Evolutionary conservation across 2,113 vertebrate genomes (phyloP), one percentile per base, ranked within the genome.

Genomic region (Chionodraco myersi): DNA sequence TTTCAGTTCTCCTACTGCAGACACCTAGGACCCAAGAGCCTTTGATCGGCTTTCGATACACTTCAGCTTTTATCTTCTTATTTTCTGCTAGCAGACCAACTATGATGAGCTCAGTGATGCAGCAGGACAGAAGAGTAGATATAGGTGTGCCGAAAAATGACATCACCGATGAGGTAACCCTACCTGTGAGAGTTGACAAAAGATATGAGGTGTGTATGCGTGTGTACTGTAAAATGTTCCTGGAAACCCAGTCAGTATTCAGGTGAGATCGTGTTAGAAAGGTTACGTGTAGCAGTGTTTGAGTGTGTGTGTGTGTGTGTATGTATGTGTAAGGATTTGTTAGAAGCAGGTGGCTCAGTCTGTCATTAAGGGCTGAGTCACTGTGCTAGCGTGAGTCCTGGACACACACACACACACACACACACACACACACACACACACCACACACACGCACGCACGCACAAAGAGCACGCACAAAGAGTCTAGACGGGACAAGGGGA

Each of bases 291-390:
- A 21, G 45, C 67, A 65, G 30, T 41, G 36, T 41, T 6, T 41
- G 36, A 6, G 51, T 56, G 65, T 48, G 51, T 73, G 58, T 70
- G 49, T 30, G 61, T 82, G 73, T 71, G 49, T 30, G 61, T 82
- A 70, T 71, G 72, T 72, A 26, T 26, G 26, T 26, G 62, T 83
- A 10, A 10, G 16, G 16, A 68, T 44, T 9, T 59, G 79, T 36
- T 70, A 72, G 74, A 82, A 83, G 82, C 90, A 89, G 86, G 91
- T 94, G 91, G 77, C 62, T 82, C 75, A 83, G 88, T 85, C 90
- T 92, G 83, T 92, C 84, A 93, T 92, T 89, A 92, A 13, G 21
- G n/a, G 67, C 77, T 92, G 88, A 91, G 83, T 90, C 93, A 94
- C 81, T 3, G 21, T 72, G 61, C 15, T 73, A 52, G 54, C 15